These are phyloP conservation scores for Campylomormyrus numenius DNA, from an alignment of 2,113 vertebrate species.

Conservation along the genomic window DNA sequence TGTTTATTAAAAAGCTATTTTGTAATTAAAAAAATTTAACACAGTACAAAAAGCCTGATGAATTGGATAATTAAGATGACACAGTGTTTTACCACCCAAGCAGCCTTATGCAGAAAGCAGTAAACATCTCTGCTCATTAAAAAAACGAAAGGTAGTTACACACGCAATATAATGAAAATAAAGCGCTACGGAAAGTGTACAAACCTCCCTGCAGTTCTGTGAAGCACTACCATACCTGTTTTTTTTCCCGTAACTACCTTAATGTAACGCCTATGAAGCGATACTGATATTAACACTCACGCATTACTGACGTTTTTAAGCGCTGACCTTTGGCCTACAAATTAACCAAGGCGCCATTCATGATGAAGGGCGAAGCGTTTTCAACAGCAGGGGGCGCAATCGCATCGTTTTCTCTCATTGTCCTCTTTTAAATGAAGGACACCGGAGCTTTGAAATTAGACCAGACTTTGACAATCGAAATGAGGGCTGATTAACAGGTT, in stretches of 20 bases:
- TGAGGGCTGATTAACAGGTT: neutral
- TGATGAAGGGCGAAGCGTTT: neutral
- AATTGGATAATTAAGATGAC: neutral
- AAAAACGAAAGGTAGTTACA: neutral
- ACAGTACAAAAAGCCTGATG: neutral
- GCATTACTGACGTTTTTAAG: neutral
- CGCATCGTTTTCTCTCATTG: neutral
- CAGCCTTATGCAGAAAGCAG: neutral
- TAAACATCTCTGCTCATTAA: neutral
- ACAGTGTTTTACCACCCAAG: neutral
- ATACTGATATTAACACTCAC: neutral
- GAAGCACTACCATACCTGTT: neutral
- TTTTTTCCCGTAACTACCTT: neutral
- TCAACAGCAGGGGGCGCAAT: conserved; percentile 12
- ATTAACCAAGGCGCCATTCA: neutral
- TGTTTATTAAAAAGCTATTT: neutral
- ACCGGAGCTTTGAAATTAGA: neutral
- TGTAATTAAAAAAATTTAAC: neutral
- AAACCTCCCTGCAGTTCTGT: neutral
- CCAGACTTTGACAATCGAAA: neutral
- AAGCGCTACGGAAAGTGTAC: neutral
- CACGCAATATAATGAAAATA: neutral
- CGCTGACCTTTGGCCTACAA: neutral
- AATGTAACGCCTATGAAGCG: neutral
- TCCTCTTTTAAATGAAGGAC: neutral